Conservation (phyloP, 23 tunicate genomes). For the Phallusia fumigata region DNA sequence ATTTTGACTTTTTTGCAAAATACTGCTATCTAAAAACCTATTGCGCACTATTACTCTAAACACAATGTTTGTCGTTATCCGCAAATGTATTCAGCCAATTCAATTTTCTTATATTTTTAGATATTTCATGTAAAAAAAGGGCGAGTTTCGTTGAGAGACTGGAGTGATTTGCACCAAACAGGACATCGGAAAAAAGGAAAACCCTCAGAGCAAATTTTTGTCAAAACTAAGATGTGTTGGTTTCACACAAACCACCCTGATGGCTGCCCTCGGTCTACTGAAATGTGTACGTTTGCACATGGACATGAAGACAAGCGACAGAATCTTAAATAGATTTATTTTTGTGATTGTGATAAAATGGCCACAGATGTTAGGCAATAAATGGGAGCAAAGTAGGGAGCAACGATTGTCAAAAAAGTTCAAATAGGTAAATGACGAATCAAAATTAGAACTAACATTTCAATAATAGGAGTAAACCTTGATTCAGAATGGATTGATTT, state of each 20-base stretch:
- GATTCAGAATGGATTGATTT: no score
- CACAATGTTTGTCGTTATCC: no score
- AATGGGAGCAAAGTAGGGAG: no score
- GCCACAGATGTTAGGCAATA: no score
- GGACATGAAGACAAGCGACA: neutral
- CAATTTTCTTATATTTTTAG: conserved; percentile 29
- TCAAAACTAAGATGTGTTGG: conserved; percentile 77
- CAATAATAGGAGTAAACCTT: no score
- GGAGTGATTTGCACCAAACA: conserved; percentile 18
- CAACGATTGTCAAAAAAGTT: no score
- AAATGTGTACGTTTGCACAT: conserved; percentile 58
- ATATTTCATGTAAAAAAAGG: conserved; percentile 52
- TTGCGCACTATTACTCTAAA: no score
- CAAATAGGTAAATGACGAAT: no score
- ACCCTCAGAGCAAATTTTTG: neutral
- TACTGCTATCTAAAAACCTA: no score
- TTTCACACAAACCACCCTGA: conserved; percentile 67
- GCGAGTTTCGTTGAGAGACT: conserved; percentile 48
- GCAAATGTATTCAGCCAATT: no score
- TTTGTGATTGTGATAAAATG: neutral
- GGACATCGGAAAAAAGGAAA: conserved; percentile 25
- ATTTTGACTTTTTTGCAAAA: no score
- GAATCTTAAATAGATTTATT: neutral
- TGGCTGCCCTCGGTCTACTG: conserved; percentile 56
- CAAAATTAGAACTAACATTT: no score